Evolutionary conservation across 1,140 invertebrate genomes (phyloP).

Genomic region (Tetramorium alpestre): DNA sequence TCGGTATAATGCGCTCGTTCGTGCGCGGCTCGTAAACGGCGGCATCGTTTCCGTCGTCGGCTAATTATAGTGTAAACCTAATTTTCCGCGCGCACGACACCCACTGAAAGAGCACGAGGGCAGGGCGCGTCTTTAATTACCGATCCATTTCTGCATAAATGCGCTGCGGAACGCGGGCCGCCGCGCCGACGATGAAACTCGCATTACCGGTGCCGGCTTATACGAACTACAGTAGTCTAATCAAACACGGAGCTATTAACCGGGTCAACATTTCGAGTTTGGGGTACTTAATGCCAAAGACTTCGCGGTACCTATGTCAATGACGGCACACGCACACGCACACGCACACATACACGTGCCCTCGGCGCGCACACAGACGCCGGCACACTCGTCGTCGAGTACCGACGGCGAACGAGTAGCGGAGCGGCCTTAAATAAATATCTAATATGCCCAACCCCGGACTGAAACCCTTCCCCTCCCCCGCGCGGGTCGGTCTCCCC

Average conservation of each 20-base stretch:
- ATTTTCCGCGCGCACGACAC: constrained; percentile 19
- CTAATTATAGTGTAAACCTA: background rate
- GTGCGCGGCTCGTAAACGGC: background rate
- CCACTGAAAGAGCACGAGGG: background rate
- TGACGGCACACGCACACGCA: constrained; percentile 8
- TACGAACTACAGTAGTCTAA: constrained; percentile 81
- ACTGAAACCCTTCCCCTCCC: background rate
- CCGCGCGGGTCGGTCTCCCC: constrained; percentile 35
- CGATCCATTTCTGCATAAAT: constrained; percentile 47
- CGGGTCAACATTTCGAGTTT: constrained; percentile 79
- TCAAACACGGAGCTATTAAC: constrained; percentile 83
- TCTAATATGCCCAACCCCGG: constrained; percentile 70
- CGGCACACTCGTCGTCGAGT: constrained; percentile 25
- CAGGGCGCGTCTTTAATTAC: constrained; percentile 49
- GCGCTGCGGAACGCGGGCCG: background rate
- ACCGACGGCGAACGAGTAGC: constrained; percentile 69
- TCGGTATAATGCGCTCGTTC: background rate
- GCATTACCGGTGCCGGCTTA: constrained; percentile 74
- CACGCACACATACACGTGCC: too few species aligned
- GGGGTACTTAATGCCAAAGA: constrained; percentile 75
- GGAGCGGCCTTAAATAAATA: constrained; percentile 79
- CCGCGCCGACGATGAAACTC: constrained; percentile 31
- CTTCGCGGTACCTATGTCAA: constrained; percentile 63
- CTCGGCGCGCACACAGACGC: too few species aligned
- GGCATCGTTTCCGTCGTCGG: background rate